Evolutionary conservation across 1,140 invertebrate genomes (phyloP), one percentile per base, ranked within the genome.

Genomic region (Bombus superbus): DNA sequence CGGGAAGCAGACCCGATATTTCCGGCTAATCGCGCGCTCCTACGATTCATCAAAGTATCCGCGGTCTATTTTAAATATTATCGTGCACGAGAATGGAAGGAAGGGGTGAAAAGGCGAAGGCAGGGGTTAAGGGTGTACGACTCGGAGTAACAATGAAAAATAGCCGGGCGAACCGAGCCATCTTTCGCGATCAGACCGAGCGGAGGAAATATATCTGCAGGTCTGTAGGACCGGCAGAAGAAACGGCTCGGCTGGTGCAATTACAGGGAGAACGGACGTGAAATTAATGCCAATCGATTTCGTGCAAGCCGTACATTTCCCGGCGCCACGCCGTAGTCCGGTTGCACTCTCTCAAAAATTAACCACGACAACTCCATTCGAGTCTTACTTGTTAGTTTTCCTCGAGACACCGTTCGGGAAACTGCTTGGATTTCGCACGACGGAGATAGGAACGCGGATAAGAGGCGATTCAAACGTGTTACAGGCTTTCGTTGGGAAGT

Each of bases 71-170:
- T 53, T 53, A 53, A 53, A 53, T n/a, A 18, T n/a, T 22, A 15
- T 32, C 15, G 13, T 18, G 22, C 28, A 3, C 13, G 40, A 22
- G 9, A n/a, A 44, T 6, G 38, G 3, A 32, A 4, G 15, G 25
- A 11, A 38, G 22, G 35, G 47, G 11, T 6, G 73, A 53, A 35
- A 35, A 9, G 35, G 25, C 5, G 0, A 6, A 38, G 11, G 5
- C 10, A 1, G 5, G 8, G 13, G 13, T 32, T 77, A n/a, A 40
- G 40, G 28, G 32, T 18, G 25, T 32, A 74, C 74, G 42, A 47
- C 64, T 75, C 59, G 8, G n/a, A 18, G 13, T 74, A 89, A 89
- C 79, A 68, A 89, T 86, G 88, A 89, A 69, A 89, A 78, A 89
- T 57, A 42, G 57, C 8, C 57, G 53, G 59, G 38, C 38, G 62